Evolutionary conservation across 2,797 vertebrate genomes (phyloP).

Genomic region (Eurystomus glaucurus): DNA sequence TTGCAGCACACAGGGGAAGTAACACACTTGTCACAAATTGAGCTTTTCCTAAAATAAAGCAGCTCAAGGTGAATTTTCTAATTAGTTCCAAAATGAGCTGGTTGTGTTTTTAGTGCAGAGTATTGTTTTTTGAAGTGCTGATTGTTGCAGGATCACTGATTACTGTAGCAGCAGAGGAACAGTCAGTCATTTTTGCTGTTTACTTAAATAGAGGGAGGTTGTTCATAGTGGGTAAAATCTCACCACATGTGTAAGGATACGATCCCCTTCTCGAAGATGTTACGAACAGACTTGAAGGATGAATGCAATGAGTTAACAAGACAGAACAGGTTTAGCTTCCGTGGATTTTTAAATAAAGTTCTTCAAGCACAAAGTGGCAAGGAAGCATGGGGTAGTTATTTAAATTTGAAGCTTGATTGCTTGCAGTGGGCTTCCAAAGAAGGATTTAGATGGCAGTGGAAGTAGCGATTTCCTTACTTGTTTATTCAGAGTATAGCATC

Average conservation of each 20-base stretch:
- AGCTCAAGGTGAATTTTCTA: background rate
- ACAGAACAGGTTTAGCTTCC: background rate
- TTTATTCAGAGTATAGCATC: background rate
- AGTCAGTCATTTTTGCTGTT: background rate
- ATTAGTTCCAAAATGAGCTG: background rate
- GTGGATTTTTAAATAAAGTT: background rate
- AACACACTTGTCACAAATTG: background rate
- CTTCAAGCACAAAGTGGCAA: background rate
- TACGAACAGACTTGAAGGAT: background rate
- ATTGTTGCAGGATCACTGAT: background rate
- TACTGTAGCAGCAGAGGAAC: background rate
- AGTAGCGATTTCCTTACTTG: background rate
- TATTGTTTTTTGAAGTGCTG: background rate
- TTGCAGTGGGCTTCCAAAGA: slow-evolving; percentile 25
- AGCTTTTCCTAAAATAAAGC: background rate
- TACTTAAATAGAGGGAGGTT: background rate
- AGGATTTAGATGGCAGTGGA: background rate
- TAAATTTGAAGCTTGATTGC: slow-evolving; percentile 10
- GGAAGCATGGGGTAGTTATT: background rate
- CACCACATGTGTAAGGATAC: background rate
- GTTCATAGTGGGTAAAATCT: background rate
- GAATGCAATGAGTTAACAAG: background rate
- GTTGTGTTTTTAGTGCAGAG: background rate
- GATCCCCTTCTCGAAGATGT: background rate
- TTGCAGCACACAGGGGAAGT: background rate